Evolutionary conservation across 2,797 vertebrate genomes (phyloP).

Genomic region (Sebastes steindachneri): DNA sequence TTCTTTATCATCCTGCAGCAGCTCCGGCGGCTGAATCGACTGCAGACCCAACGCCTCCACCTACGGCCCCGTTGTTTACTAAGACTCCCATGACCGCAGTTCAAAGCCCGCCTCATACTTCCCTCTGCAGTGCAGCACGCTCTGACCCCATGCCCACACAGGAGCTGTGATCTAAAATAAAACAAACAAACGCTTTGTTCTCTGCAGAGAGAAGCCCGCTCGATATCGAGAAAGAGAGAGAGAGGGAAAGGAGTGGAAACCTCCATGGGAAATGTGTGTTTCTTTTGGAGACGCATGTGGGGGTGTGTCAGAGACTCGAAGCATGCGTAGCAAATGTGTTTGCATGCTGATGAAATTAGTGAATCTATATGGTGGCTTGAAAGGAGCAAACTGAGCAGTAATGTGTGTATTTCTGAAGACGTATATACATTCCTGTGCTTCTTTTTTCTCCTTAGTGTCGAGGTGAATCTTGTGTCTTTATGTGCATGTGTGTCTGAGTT

Average conservation of each 20-base stretch:
- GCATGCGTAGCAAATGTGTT: background rate
- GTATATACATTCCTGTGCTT: background rate
- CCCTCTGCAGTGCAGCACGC: constrained; percentile 27
- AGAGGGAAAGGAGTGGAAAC: background rate
- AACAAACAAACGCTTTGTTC: constrained; percentile 48
- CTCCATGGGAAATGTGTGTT: background rate
- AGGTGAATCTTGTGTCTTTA: background rate
- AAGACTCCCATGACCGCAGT: constrained; percentile 18
- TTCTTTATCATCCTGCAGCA: background rate
- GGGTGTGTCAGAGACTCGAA: background rate
- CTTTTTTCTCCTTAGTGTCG: background rate
- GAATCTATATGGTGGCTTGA: background rate
- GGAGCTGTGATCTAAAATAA: constrained; percentile 56
- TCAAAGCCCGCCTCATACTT: constrained; percentile 29
- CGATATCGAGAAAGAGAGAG: background rate
- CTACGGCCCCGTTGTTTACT: constrained; percentile 37
- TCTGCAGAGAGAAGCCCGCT: constrained; percentile 23
- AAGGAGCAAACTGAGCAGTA: background rate
- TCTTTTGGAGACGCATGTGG: background rate
- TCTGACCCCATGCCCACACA: constrained; percentile 55
- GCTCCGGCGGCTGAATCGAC: background rate
- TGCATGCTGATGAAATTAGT: background rate
- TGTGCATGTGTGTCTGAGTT: background rate
- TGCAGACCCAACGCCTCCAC: constrained; percentile 29
- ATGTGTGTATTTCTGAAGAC: background rate